Evolutionary conservation across 2,113 vertebrate genomes (phyloP).

Genomic region (Cephalopterus ornatus): DNA sequence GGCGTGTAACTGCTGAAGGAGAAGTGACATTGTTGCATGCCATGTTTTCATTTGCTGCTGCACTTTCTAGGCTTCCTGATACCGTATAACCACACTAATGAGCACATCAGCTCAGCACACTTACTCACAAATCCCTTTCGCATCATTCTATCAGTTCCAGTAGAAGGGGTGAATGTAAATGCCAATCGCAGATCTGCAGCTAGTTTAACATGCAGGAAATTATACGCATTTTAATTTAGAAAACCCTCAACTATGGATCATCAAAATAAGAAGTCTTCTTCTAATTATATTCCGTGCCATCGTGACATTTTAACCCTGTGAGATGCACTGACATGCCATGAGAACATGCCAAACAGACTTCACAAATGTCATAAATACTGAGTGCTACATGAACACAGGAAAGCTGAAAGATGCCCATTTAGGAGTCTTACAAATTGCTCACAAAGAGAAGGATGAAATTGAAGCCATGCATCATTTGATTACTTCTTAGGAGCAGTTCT

Average conservation of each 20-base stretch:
- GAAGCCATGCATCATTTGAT: neutral
- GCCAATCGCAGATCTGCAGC: neutral
- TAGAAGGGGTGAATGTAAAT: neutral
- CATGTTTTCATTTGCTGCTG: neutral
- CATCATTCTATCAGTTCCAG: neutral
- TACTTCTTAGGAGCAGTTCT: neutral
- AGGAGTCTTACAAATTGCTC: neutral
- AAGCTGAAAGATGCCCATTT: neutral
- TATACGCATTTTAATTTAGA: neutral
- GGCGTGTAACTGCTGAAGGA: constrained; percentile 6
- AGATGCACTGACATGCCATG: neutral
- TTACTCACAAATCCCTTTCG: constrained; percentile 10
- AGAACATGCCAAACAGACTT: neutral
- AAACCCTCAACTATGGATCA: neutral
- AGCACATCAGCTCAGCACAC: neutral
- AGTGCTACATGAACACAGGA: neutral
- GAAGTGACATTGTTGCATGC: neutral
- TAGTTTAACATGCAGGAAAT: neutral
- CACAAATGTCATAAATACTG: neutral
- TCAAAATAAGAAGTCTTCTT: neutral
- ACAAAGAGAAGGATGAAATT: neutral
- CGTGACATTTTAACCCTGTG: neutral
- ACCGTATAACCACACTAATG: constrained; percentile 41
- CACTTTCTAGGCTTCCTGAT: constrained; percentile 16
- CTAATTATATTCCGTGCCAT: neutral